Conservation (phyloP, 2,797 vertebrate genomes). For the Pipistrellus kuhlii region DNA sequence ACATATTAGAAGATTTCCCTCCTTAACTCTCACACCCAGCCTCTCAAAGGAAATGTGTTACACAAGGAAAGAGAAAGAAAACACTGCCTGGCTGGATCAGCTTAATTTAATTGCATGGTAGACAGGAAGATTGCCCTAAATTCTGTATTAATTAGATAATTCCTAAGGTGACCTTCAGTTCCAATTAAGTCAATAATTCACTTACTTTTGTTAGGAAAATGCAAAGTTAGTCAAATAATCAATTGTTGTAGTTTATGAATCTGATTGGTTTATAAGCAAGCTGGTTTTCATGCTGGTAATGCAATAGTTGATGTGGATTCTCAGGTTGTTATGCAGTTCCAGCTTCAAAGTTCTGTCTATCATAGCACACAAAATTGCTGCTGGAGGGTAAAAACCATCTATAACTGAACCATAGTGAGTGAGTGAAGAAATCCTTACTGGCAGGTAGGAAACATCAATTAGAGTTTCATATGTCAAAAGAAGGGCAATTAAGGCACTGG, state of each 20-base stretch:
- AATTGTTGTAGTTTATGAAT: conserved; percentile 13
- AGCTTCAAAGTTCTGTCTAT: background rate
- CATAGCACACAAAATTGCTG: background rate
- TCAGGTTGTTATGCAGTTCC: background rate
- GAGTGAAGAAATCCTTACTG: background rate
- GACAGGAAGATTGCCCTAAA: background rate
- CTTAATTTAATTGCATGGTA: background rate
- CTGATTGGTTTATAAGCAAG: background rate
- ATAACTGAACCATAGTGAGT: background rate
- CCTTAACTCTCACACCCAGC: background rate
- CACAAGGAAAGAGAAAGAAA: background rate
- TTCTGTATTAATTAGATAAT: background rate
- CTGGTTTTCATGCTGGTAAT: conserved; percentile 27
- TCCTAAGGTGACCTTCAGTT: background rate
- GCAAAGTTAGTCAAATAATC: background rate
- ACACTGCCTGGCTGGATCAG: background rate
- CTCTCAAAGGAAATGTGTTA: conserved; percentile 23
- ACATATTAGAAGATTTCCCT: background rate
- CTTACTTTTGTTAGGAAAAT: conserved; percentile 26
- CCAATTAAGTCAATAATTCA: conserved; percentile 27
- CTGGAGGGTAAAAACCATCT: background rate
- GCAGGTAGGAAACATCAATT: background rate
- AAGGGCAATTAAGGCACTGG: background rate
- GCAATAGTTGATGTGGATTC: background rate
- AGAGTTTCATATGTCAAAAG: background rate